Conservation (phyloP, 1,140 invertebrate genomes). For the Drosophila sulfurigaster region DNA sequence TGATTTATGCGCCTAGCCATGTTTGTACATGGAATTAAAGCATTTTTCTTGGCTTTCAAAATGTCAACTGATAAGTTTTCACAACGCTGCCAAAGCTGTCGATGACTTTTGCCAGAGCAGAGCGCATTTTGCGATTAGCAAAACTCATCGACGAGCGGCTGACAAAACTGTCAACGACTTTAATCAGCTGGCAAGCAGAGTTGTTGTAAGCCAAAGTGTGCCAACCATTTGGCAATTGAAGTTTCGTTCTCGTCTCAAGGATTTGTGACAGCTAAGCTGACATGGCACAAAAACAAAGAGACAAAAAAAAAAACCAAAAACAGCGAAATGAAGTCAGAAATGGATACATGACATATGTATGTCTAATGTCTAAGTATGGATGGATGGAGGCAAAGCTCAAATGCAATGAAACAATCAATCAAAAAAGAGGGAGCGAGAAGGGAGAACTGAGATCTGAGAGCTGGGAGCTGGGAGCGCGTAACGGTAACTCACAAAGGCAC, state of each 20-base stretch:
- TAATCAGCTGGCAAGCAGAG: conserved; percentile 56
- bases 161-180: conserved; percentile 69
- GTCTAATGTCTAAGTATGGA: conserved; percentile 2
- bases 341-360: conserved; percentile 63
- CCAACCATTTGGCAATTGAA: conserved; percentile 70
- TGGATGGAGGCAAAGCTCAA: conserved; percentile 70
- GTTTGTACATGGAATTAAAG: conserved; percentile 4
- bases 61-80: conserved; percentile 22
- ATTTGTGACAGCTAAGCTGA: conserved; percentile 79
- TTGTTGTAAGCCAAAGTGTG: conserved; percentile 39
- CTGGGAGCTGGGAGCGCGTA: conserved; percentile 51
- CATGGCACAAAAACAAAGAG: conserved; percentile 62
- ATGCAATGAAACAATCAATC: conserved; percentile 83
- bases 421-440: conserved; percentile 56
- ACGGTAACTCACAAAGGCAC: conserved; percentile 77
- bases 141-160: conserved; percentile 20
- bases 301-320: conserved; percentile 20
- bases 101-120: conserved; percentile 4
- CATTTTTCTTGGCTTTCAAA: conserved; percentile 1
- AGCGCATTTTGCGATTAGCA: conserved; percentile 25
- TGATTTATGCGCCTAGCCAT: background rate
- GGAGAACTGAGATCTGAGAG: background rate
- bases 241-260: conserved; percentile 61
- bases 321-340: conserved; percentile 22
- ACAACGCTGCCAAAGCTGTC: conserved; percentile 4